Conservation (phyloP, 2,113 vertebrate species). For the Oncorhynchus kisutch region DNA sequence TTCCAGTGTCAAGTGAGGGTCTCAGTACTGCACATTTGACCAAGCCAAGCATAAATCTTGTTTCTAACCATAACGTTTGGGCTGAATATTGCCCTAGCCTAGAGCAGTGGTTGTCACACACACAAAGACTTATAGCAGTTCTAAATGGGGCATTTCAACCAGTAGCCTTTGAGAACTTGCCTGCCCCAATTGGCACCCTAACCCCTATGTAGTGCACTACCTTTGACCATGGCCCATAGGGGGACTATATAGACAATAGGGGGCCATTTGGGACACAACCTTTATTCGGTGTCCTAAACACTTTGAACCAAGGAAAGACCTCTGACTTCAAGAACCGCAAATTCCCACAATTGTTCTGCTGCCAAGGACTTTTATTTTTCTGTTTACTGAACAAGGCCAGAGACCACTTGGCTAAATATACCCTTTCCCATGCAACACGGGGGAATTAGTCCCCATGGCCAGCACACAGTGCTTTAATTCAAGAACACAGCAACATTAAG, state of each 20-base stretch:
- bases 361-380: background rate
- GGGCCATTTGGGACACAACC: no score
- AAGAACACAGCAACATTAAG: background rate
- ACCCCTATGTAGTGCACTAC: no score
- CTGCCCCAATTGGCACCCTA: no score
- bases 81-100: no score
- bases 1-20: background rate
- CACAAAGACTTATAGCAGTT: background rate
- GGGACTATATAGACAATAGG: no score
- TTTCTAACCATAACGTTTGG: background rate
- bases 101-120: background rate
- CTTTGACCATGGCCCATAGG: no score
- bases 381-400: constrained; percentile 16
- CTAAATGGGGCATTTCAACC: background rate
- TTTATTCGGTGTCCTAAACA: no score
- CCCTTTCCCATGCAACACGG: constrained; percentile 24
- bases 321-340: constrained; percentile 4
- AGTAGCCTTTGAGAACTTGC: no score
- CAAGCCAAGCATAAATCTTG: no score
- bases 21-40: no score
- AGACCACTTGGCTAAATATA: constrained; percentile 30
- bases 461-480: background rate
- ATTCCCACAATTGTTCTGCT: constrained; percentile 46
- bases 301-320: background rate
- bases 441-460: constrained; percentile 7